A percentile compares a stretch with the other conserved stretches of the same genome.
phyloP scores from a whole-genome alignment of 2,113 vertebrate genomes.

The Megalops atlanticus region DNA sequence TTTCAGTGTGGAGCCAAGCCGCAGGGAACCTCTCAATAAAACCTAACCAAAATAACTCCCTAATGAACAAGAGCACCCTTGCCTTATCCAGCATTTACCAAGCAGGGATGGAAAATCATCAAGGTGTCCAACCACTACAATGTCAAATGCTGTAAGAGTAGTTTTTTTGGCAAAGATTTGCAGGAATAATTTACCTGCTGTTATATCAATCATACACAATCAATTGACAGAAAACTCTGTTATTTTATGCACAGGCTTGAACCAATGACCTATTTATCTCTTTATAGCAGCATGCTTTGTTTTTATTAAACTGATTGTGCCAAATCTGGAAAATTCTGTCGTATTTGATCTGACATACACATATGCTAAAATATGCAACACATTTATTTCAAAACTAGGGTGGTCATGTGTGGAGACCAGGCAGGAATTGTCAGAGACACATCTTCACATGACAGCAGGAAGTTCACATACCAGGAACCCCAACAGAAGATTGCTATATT shows the following conservation, averaged over 20 bases:
- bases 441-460: too few relatives aligned
- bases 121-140: slow-evolving; percentile 37
- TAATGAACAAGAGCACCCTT: slow-evolving; percentile 54
- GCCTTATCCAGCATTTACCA: slow-evolving; percentile 25
- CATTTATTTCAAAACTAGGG: too few relatives aligned
- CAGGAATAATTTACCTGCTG: slow-evolving; percentile 19
- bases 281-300: background rate
- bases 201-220: slow-evolving; percentile 1
- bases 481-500: too few relatives aligned
- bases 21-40: slow-evolving; percentile 85
- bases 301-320: background rate
- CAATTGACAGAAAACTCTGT: background rate
- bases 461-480: too few relatives aligned
- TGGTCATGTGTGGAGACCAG: too few relatives aligned
- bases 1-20: slow-evolving; percentile 85
- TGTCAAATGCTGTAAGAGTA: slow-evolving; percentile 11
- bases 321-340: slow-evolving; percentile 14
- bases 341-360: background rate
- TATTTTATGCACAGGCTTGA: background rate
- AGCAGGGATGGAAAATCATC: slow-evolving; percentile 62
- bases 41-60: slow-evolving; percentile 78
- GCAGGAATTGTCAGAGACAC: too few relatives aligned
- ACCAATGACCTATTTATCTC: background rate
- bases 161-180: background rate
- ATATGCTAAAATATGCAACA: too few relatives aligned